Percentiles rank a stretch among this genome's conserved stretches.
Evolutionary conservation across 1,140 invertebrate genomes (phyloP).

Genomic region (Drosophila yakuba): DNA sequence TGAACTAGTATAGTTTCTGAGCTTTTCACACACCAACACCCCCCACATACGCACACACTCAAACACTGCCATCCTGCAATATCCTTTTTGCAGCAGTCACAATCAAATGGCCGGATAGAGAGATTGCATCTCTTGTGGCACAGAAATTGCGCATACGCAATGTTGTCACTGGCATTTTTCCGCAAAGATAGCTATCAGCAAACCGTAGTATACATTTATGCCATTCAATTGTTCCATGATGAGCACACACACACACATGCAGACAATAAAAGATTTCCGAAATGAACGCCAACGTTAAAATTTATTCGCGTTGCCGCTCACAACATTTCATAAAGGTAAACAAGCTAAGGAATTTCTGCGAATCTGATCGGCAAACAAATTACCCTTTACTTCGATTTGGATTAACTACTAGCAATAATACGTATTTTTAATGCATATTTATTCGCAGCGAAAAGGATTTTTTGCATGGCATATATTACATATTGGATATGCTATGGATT

Average conservation of each 20-base stretch:
- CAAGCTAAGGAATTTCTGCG: background rate
- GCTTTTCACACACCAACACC: background rate
- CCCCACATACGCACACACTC: background rate
- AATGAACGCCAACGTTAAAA: constrained; percentile 24
- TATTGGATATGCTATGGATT: too few relatives aligned
- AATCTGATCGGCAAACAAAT: background rate
- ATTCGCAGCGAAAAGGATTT: too few relatives aligned
- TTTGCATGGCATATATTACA: too few relatives aligned
- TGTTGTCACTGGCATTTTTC: constrained; percentile 26
- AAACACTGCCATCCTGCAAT: background rate
- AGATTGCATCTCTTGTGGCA: constrained; percentile 30
- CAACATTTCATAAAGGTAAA: constrained; percentile 25
- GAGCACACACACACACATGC: constrained; percentile 8
- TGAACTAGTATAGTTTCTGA: background rate
- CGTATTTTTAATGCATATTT: too few relatives aligned
- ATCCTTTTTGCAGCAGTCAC: constrained; percentile 26
- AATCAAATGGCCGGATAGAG: constrained; percentile 28
- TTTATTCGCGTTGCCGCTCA: constrained; percentile 4
- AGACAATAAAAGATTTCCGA: constrained; percentile 25
- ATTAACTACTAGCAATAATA: too few relatives aligned
- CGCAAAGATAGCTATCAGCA: constrained; percentile 26
- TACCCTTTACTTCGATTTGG: background rate
- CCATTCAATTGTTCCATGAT: constrained; percentile 43
- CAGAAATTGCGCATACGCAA: constrained; percentile 45
- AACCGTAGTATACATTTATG: constrained; percentile 32